Evolutionary conservation across 2,888 invertebrate species (phyloP).

Genomic region (Laothoe populi): DNA sequence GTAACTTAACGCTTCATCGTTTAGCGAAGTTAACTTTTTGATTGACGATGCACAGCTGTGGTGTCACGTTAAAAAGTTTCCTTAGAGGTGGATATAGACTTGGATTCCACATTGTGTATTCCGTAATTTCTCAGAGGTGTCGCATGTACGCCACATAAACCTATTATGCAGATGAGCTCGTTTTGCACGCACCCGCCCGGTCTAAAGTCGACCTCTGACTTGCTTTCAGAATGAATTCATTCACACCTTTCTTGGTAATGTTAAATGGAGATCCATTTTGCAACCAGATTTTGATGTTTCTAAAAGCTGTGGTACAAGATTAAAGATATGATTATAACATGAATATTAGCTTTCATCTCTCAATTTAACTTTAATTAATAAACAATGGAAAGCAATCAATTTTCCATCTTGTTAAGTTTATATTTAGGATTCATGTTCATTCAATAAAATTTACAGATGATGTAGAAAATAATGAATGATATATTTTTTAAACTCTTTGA

Average conservation of each 20-base stretch:
- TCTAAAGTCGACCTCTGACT: conserved; percentile 15
- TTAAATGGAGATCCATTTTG: not conserved
- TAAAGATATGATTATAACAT: not conserved
- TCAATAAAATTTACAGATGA: too few relatives aligned
- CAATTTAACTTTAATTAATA: too few relatives aligned
- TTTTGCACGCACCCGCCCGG: conserved; percentile 15
- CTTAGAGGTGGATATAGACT: not conserved
- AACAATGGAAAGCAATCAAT: not conserved
- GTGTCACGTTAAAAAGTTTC: too few relatives aligned
- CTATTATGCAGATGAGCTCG: conserved; percentile 28
- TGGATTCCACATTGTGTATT: conserved; percentile 13
- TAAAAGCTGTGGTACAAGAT: not conserved
- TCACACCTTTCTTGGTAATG: conserved; percentile 1
- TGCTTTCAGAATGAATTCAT: conserved; percentile 24
- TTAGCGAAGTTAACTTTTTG: too few relatives aligned
- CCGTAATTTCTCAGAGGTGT: conserved; percentile 26
- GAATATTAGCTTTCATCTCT: too few relatives aligned
- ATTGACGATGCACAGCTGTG: too few relatives aligned
- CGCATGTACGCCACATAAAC: conserved; percentile 17
- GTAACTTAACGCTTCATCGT: too few relatives aligned
- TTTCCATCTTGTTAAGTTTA: not conserved
- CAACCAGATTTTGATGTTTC: not conserved
- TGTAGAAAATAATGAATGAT: too few relatives aligned
- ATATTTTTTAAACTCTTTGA: too few relatives aligned
- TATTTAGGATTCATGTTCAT: too few relatives aligned